A percentile compares a stretch with the other conserved stretches of the same genome.
Conservation (phyloP, 2,113 vertebrate species). For the Otus sunia region DNA sequence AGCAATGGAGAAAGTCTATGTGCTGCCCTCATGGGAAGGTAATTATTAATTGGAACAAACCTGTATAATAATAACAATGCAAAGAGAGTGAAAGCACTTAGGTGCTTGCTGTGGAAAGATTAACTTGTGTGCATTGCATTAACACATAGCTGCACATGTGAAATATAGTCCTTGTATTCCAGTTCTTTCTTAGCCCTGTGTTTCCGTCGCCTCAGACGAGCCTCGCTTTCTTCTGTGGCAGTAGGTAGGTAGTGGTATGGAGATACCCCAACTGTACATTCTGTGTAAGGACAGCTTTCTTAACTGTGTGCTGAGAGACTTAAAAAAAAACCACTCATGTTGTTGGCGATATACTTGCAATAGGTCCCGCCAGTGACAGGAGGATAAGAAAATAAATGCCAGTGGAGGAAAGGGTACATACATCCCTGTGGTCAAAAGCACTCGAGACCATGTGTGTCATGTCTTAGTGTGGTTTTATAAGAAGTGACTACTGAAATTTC, state of each 20-base stretch:
- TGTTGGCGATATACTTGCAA: neutral
- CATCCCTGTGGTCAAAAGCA: neutral
- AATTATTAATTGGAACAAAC: constrained; percentile 32
- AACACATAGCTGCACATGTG: neutral
- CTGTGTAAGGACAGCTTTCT: neutral
- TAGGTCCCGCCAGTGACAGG: neutral
- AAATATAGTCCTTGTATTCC: neutral
- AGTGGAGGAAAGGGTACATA: neutral
- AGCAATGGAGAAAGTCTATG: neutral
- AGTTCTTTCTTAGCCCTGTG: neutral
- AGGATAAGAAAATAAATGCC: neutral
- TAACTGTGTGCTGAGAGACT: neutral
- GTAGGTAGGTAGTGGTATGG: neutral
- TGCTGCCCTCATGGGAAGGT: neutral
- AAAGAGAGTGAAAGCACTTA: neutral
- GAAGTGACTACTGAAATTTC: neutral
- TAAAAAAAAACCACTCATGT: neutral
- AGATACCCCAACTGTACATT: neutral
- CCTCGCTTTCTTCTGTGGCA: neutral
- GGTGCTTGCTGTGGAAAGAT: neutral
- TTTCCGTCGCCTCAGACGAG: neutral
- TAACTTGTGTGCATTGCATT: neutral
- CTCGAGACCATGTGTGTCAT: neutral
- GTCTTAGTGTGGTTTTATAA: neutral
- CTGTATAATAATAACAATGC: neutral